These are phyloP conservation scores for Boloria selene DNA, from an alignment of 2,888 invertebrate species.

Conservation along the genomic window DNA sequence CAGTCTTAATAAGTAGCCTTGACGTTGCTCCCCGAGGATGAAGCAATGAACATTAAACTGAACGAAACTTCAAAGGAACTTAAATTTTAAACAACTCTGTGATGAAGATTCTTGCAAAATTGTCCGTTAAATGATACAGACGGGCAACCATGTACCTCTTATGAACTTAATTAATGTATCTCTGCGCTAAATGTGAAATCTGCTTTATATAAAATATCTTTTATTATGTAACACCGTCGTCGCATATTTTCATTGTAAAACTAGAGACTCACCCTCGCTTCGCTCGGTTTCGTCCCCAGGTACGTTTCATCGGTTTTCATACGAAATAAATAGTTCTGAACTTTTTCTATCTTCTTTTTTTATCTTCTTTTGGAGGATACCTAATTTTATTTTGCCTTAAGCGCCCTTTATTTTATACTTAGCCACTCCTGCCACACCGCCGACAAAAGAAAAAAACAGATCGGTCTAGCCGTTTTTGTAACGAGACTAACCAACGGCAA, in stretches of 20 bases:
- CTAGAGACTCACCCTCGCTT: no score
- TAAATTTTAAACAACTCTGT: conserved; percentile 44
- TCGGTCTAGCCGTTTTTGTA: no score
- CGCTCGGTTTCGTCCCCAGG: no score
- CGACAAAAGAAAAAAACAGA: no score
- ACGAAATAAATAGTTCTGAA: no score
- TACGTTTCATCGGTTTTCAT: no score
- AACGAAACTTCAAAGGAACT: conserved; percentile 44
- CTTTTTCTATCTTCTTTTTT: no score
- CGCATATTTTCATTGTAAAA: conserved; percentile 5
- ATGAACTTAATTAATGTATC: conserved; percentile 36
- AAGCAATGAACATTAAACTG: conserved; percentile 44
- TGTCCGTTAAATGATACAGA: conserved; percentile 50
- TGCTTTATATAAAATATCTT: conserved; percentile 30
- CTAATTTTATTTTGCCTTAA: no score
- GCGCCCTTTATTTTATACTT: no score
- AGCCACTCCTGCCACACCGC: no score
- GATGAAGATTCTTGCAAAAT: conserved; percentile 51
- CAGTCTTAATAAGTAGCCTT: conserved; percentile 48
- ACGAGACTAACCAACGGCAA: no score
- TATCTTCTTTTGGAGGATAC: no score
- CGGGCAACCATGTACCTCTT: conserved; percentile 33
- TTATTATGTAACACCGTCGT: conserved; percentile 19
- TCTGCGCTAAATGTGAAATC: conserved; percentile 29
- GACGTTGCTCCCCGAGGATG: conserved; percentile 40